Conservation (phyloP, 2,113 vertebrate genomes). For the Neogale vison region DNA sequence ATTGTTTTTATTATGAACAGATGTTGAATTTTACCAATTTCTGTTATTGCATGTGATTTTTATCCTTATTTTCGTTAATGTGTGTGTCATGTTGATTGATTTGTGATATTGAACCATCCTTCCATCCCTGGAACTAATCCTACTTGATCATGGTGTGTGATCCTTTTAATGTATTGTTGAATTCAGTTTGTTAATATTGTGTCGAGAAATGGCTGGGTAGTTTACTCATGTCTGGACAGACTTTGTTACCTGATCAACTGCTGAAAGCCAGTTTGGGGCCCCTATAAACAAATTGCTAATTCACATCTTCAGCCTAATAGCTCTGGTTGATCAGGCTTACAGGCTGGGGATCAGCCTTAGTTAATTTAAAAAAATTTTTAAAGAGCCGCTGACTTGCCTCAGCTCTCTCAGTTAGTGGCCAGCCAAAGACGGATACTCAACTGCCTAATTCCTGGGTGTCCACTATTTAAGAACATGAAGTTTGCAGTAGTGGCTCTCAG, state of each 20-base stretch:
- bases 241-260: not conserved
- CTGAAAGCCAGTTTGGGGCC: not conserved
- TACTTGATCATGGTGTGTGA: not conserved
- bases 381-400: conserved; percentile 51
- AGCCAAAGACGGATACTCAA: not conserved
- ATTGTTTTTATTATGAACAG: not conserved
- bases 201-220: not conserved
- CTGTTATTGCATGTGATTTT: not conserved
- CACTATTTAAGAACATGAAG: not conserved
- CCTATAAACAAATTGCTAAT: not conserved
- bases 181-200: not conserved
- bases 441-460: not conserved
- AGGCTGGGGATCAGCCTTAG: conserved; percentile 8
- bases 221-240: not conserved
- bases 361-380: not conserved
- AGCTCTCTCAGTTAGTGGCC: conserved; percentile 33
- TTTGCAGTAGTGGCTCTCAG: not conserved
- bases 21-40: not conserved
- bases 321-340: not conserved
- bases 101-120: not conserved
- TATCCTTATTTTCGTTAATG: not conserved
- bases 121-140: not conserved
- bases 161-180: not conserved
- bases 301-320: not conserved
- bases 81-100: not conserved